phyloP scores from a whole-genome alignment of 2,888 invertebrate species.

The Euphydryas editha region DNA sequence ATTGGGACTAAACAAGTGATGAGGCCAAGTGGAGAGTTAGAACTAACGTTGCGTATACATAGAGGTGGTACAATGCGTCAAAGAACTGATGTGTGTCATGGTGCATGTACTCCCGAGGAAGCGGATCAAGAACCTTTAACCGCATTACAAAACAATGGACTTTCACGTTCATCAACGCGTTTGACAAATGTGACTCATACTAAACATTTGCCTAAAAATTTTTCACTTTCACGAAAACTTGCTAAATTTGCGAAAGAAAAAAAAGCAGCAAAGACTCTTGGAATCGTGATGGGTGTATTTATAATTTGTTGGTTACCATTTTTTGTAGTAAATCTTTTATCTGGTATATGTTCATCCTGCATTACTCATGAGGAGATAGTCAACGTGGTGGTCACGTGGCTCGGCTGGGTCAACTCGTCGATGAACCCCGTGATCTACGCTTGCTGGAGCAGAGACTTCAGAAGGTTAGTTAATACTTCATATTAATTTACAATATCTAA shows the following conservation, averaged over 20 bases:
- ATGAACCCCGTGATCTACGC: slow-evolving; percentile 99
- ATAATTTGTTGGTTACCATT: slow-evolving; percentile 99
- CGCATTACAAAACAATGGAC: slow-evolving; percentile 90
- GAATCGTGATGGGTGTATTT: slow-evolving; percentile 98
- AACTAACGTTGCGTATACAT: slow-evolving; percentile 95
- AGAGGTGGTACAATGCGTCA: slow-evolving; percentile 92
- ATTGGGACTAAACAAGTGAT: slow-evolving; percentile 96
- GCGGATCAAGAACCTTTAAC: slow-evolving; percentile 89
- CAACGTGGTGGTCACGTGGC: slow-evolving; percentile 95
- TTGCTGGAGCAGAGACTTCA: slow-evolving; percentile 98
- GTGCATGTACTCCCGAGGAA: slow-evolving; percentile 87
- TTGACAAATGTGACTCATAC: slow-evolving; percentile 84
- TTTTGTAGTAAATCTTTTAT: slow-evolving; percentile 96
- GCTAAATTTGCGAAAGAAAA: slow-evolving; percentile 98
- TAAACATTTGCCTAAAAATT: slow-evolving; percentile 91
- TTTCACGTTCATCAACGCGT: slow-evolving; percentile 88
- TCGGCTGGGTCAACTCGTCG: slow-evolving; percentile 97
- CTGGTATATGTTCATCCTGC: slow-evolving; percentile 94
- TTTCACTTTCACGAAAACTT: slow-evolving; percentile 95
- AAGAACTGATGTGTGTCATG: slow-evolving; percentile 79
- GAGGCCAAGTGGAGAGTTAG: slow-evolving; percentile 92
- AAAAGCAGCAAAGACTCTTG: slow-evolving; percentile 98
- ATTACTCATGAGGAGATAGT: slow-evolving; percentile 95
- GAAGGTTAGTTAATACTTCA: slow-evolving; percentile 85
- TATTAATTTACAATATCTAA: no score